Conservation (phyloP, 2,888 invertebrate genomes). For the Adelphocoris suturalis region DNA sequence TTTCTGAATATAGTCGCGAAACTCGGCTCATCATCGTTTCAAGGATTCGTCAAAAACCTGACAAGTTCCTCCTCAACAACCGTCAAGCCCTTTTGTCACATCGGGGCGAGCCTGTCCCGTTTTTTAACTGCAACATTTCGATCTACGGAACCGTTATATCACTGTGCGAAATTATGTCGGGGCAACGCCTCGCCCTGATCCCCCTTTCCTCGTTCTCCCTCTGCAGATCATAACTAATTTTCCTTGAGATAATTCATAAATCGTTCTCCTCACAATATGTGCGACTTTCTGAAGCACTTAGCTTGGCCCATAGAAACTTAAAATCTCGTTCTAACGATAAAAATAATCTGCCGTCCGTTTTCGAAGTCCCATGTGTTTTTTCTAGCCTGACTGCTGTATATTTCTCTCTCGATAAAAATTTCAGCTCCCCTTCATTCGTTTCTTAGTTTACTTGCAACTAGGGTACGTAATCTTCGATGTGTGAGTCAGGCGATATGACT, state of each 20-base stretch:
- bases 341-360: not conserved
- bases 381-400: no score
- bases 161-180: conserved; percentile 29
- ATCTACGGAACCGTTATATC: not conserved
- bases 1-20: conserved; percentile 22
- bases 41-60: not conserved
- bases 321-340: not conserved
- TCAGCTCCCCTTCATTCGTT: no score
- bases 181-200: conserved; percentile 9
- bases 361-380: not conserved
- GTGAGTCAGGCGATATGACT: no score
- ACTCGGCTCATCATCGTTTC: not conserved
- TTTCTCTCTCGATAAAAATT: no score
- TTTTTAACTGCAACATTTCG: not conserved
- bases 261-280: not conserved
- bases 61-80: not conserved
- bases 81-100: not conserved
- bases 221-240: not conserved
- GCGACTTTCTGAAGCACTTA: not conserved
- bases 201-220: not conserved
- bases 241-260: not conserved
- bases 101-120: not conserved
- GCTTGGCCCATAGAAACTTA: not conserved
- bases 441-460: no score
- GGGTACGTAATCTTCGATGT: no score